Evolutionary conservation across 92 coral and sea anemone genomes (phyloP).

Genomic region (Siderastrea radians): DNA sequence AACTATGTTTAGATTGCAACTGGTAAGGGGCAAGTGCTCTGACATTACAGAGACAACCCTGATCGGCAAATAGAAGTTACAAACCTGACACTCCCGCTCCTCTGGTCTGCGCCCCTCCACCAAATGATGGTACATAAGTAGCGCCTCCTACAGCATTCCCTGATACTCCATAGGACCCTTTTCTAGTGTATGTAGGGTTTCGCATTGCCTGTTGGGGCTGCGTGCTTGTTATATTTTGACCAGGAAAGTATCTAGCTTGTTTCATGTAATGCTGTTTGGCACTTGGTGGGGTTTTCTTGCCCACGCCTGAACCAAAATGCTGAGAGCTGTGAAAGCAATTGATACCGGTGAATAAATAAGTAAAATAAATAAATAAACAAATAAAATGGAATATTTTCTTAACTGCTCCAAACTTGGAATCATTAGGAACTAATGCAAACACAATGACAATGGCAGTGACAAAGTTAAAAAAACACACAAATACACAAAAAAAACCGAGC

Average conservation of each 20-base stretch:
- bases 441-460: too few species aligned
- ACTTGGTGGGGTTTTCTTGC: slow-evolving; percentile 90
- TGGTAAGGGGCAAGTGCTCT: background rate
- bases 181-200: slow-evolving; percentile 36
- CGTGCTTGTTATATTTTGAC: slow-evolving; percentile 82
- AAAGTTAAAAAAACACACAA: too few species aligned
- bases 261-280: slow-evolving; percentile 97
- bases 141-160: slow-evolving; percentile 71
- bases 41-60: background rate
- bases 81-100: slow-evolving; percentile 51
- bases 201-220: slow-evolving; percentile 34
- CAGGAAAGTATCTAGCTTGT: slow-evolving; percentile 96
- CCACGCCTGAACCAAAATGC: slow-evolving; percentile 59
- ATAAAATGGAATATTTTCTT: background rate
- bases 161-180: slow-evolving; percentile 81
- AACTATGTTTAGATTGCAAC: background rate
- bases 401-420: too few species aligned
- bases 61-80: slow-evolving; percentile 2
- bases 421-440: too few species aligned
- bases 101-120: slow-evolving; percentile 61
- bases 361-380: background rate
- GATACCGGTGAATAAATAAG: background rate
- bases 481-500: too few species aligned
- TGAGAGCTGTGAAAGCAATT: slow-evolving; percentile 11
- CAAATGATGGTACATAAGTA: slow-evolving; percentile 71